Percentiles rank a stretch among this genome's conserved stretches.
These are phyloP conservation scores for Choristoneura fumiferana DNA, from an alignment of 1,140 invertebrate genomes.

Conservation along the genomic window DNA sequence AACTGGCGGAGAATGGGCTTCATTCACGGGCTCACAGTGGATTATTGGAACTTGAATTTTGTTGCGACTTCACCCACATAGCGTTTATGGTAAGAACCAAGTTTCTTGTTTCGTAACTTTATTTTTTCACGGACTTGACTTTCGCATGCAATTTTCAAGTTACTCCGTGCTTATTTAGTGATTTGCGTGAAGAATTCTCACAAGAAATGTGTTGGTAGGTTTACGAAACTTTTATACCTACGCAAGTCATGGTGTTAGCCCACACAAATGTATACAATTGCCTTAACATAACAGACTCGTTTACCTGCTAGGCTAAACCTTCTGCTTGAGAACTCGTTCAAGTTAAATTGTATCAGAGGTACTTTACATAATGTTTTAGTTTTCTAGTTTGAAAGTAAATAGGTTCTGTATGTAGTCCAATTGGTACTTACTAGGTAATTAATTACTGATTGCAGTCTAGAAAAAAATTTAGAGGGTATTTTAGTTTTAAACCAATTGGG, in stretches of 20 bases:
- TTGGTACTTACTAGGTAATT: no score
- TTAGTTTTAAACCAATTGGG: no score
- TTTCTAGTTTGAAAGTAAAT: no score
- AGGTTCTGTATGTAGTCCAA: no score
- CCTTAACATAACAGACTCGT: constrained; percentile 20
- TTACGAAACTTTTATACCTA: constrained; percentile 19
- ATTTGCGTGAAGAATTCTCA: neutral
- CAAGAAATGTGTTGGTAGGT: constrained; percentile 1
- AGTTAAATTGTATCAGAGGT: neutral
- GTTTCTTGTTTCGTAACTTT: constrained; percentile 72
- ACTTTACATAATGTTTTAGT: no score
- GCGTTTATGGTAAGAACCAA: constrained; percentile 75
- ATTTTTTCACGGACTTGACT: constrained; percentile 44
- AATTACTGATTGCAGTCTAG: no score
- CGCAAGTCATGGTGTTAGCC: constrained; percentile 22
- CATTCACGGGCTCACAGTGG: constrained; percentile 30
- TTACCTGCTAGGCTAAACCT: constrained; percentile 22
- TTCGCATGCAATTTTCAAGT: constrained; percentile 28
- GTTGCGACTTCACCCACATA: constrained; percentile 69
- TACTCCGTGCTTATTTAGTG: neutral
- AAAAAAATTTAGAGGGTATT: no score
- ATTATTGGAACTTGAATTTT: constrained; percentile 54
- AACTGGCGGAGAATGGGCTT: constrained; percentile 61
- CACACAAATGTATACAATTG: constrained; percentile 37
- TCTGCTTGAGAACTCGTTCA: neutral